Conservation (phyloP, 2,113 vertebrate genomes). For the Diadophis punctatus region DNA sequence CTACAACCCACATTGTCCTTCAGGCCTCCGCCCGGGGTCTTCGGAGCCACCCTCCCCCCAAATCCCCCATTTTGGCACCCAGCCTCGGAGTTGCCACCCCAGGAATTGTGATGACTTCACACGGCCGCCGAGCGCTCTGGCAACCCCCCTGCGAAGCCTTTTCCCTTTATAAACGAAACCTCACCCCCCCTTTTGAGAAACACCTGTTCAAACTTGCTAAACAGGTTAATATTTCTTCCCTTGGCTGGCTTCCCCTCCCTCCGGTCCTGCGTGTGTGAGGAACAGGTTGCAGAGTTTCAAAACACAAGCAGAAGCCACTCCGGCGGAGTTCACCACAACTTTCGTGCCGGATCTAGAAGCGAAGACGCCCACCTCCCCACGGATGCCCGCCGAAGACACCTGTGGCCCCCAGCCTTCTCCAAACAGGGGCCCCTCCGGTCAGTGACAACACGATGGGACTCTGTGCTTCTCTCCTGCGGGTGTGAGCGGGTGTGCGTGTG, state of each 20-base stretch:
- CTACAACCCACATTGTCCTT: not conserved
- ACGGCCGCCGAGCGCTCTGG: not conserved
- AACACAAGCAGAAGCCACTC: not conserved
- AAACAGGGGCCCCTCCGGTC: not conserved
- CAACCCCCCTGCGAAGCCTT: not conserved
- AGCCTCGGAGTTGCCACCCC: not conserved
- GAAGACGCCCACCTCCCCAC: too few relatives aligned
- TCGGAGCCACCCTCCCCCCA: accelerated
- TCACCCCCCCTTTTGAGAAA: not conserved
- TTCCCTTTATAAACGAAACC: conserved; percentile 18
- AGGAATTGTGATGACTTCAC: not conserved
- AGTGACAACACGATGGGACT: not conserved
- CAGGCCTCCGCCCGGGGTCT: not conserved
- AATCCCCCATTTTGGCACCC: not conserved
- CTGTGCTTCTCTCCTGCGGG: not conserved
- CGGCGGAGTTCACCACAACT: not conserved
- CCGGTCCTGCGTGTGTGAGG: not conserved
- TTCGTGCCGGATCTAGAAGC: not conserved
- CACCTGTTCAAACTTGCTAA: conserved; percentile 36
- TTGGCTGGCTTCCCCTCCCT: not conserved
- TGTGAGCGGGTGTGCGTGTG: not conserved
- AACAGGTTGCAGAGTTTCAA: conserved; percentile 19
- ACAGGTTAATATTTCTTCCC: conserved; percentile 1
- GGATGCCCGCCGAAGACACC: not conserved
- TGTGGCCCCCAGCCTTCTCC: too few relatives aligned